A percentile compares a stretch with the other conserved stretches of the same genome.
phyloP scores from a whole-genome alignment of 2,888 invertebrate species.

The Caenorhabditis doughertyi region DNA sequence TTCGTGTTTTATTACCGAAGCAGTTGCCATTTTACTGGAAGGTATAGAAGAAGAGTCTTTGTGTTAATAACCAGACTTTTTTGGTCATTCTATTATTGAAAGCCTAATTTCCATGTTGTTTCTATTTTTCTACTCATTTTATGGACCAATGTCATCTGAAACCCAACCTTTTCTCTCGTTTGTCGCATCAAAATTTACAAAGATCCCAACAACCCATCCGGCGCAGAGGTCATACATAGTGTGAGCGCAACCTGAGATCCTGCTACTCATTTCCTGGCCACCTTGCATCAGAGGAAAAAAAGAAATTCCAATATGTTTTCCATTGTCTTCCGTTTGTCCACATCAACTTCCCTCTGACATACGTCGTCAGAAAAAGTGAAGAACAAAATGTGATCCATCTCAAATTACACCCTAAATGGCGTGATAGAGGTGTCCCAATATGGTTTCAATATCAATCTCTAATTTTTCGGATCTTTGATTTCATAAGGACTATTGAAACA shows the following conservation, averaged over 20 bases:
- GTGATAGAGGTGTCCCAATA: slow-evolving; percentile 36
- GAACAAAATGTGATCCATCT: slow-evolving; percentile 55
- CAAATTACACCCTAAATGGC: slow-evolving; percentile 61
- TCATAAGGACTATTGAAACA: slow-evolving; percentile 7
- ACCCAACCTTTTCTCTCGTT: slow-evolving; percentile 42
- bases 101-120: neutral
- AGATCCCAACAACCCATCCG: slow-evolving; percentile 39
- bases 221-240: slow-evolving; percentile 56
- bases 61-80: neutral
- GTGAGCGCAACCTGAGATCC: slow-evolving; percentile 58
- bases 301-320: slow-evolving; percentile 30
- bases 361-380: slow-evolving; percentile 20
- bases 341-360: neutral
- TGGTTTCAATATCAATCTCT: slow-evolving; percentile 49
- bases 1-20: slow-evolving; percentile 28
- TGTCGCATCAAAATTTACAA: slow-evolving; percentile 46
- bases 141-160: slow-evolving; percentile 44
- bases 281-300: slow-evolving; percentile 37
- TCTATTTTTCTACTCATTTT: neutral
- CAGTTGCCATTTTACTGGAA: neutral
- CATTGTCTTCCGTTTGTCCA: slow-evolving; percentile 4
- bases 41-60: too few relatives aligned
- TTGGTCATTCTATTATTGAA: neutral
- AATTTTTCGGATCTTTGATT: slow-evolving; percentile 36
- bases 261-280: slow-evolving; percentile 42